A percentile compares a stretch with the other conserved stretches of the same genome.
phyloP scores from a whole-genome alignment of 35 echinoderm and acorn worm genomes.

The Patiria miniata region DNA sequence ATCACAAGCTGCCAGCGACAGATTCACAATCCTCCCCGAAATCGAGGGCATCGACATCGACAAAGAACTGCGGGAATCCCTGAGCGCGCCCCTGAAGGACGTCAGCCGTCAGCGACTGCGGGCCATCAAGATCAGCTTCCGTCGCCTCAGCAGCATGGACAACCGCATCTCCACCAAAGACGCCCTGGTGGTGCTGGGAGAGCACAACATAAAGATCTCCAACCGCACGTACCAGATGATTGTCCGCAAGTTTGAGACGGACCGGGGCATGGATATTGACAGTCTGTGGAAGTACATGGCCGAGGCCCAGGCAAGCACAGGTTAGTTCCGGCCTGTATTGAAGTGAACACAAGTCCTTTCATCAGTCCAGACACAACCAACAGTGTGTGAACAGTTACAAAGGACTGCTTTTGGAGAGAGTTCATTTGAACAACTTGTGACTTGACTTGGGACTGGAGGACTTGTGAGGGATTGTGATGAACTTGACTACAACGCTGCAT shows the following conservation, averaged over 20 bases:
- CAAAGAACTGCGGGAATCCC: conserved; percentile 68
- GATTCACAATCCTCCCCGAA: conserved; percentile 25
- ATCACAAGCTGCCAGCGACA: not conserved
- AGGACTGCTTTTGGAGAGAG: no score
- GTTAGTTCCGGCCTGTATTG: conserved; percentile 25
- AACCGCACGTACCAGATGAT: conserved; percentile 62
- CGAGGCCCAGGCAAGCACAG: conserved; percentile 83
- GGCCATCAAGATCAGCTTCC: conserved; percentile 73
- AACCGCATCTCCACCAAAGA: conserved; percentile 59
- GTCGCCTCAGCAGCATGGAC: conserved; percentile 58
- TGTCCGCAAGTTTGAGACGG: conserved; percentile 67
- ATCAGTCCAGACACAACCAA: no score
- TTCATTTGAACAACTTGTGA: no score
- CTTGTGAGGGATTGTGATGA: no score
- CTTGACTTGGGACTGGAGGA: no score
- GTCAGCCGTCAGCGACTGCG: conserved; percentile 79
- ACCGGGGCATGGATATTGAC: conserved; percentile 86
- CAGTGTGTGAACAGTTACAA: no score
- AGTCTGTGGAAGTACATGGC: conserved; percentile 92
- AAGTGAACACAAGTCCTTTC: no score
- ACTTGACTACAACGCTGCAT: no score
- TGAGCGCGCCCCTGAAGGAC: conserved; percentile 57
- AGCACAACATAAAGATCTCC: conserved; percentile 74
- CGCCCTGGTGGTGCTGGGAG: conserved; percentile 51
- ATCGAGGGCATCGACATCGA: conserved; percentile 46